Percentiles rank a stretch among this genome's conserved stretches.
Conservation (phyloP, 2,113 vertebrate genomes). For the Dromiciops gliroides region DNA sequence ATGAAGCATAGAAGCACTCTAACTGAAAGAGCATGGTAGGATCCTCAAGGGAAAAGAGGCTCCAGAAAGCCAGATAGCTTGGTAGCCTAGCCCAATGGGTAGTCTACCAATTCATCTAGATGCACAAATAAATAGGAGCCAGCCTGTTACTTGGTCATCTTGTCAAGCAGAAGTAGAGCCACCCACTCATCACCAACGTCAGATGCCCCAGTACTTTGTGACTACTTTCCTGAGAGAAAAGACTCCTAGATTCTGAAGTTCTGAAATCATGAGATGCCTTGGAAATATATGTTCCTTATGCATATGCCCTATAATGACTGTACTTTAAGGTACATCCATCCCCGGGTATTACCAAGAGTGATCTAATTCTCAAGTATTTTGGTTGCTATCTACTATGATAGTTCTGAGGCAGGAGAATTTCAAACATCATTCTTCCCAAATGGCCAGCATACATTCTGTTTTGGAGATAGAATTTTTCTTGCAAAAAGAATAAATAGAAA, state of each 20-base stretch:
- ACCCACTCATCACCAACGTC: not conserved
- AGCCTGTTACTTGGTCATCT: not conserved
- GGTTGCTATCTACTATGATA: not conserved
- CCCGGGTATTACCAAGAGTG: not conserved
- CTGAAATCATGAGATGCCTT: not conserved
- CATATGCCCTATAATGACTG: not conserved
- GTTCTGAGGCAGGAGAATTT: conserved; percentile 55
- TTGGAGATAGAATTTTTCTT: conserved; percentile 31
- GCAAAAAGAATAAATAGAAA: conserved; percentile 34
- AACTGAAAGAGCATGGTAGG: not conserved
- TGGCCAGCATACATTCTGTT: conserved; percentile 66
- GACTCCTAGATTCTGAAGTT: not conserved
- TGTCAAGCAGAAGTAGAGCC: not conserved
- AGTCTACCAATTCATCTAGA: not conserved
- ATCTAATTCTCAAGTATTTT: not conserved
- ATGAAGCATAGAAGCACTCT: not conserved
- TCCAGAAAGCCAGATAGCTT: not conserved
- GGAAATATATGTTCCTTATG: not conserved
- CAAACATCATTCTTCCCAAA: conserved; percentile 70
- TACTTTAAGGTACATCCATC: not conserved
- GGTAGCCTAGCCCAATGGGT: not conserved
- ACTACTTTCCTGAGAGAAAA: not conserved
- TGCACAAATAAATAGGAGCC: not conserved
- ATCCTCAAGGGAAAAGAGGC: not conserved
- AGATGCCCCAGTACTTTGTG: not conserved